Conservation (phyloP, 2,797 vertebrate species). For the Cephalopachus bancanus region DNA sequence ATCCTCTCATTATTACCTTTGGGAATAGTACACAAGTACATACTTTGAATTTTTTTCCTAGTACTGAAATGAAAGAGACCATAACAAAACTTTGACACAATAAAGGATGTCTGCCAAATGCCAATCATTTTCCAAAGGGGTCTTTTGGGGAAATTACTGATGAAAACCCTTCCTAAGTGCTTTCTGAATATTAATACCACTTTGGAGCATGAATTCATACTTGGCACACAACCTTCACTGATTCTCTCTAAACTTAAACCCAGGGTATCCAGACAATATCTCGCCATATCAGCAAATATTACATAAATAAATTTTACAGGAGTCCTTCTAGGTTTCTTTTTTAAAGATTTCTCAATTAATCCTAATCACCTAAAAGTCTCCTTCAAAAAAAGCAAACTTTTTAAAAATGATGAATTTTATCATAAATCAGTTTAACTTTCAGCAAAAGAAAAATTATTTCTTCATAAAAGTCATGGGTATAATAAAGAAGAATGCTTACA, state of each 20-base stretch:
- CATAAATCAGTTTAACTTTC: background rate
- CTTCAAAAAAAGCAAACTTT: background rate
- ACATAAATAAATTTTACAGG: background rate
- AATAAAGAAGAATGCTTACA: background rate
- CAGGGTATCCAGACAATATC: background rate
- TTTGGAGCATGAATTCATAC: conserved; percentile 49
- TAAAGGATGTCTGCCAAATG: conserved; percentile 64
- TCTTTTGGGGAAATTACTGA: conserved; percentile 52
- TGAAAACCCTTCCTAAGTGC: conserved; percentile 47
- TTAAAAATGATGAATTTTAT: conserved; percentile 19
- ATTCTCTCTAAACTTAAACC: background rate
- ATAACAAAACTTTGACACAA: conserved; percentile 61
- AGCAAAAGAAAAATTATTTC: background rate
- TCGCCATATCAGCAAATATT: background rate
- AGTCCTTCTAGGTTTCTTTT: background rate
- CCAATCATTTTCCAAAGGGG: conserved; percentile 70
- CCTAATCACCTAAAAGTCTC: background rate
- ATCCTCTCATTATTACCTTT: conserved; percentile 71
- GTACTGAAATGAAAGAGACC: conserved; percentile 60
- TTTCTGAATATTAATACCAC: conserved; percentile 68
- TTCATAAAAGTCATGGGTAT: background rate
- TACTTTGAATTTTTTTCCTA: conserved; percentile 62
- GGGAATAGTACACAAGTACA: conserved; percentile 65
- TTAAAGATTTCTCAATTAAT: conserved; percentile 14
- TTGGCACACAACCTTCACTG: background rate